A percentile compares a stretch with the other conserved stretches of the same genome.
These are phyloP conservation scores for Montipora capricornis DNA, from an alignment of 64 coral and sea anemone species.

Conservation along the genomic window DNA sequence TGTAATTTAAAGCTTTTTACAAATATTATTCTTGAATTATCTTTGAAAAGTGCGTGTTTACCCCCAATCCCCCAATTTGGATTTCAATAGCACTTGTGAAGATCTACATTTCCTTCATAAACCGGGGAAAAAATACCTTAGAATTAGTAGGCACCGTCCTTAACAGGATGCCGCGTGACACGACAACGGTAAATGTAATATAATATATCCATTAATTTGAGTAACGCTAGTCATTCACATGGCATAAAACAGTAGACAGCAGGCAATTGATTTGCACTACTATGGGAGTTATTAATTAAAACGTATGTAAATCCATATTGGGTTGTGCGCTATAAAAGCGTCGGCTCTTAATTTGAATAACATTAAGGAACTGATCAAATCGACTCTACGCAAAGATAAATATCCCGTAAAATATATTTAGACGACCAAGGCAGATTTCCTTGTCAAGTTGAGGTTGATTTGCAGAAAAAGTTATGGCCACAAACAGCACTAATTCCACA, in stretches of 20 bases:
- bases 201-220: not conserved
- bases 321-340: not conserved
- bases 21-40: no score
- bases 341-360: not conserved
- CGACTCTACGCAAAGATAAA: not conserved
- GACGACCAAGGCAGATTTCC: not conserved
- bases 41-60: no score
- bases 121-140: no score
- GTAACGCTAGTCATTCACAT: no score
- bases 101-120: no score
- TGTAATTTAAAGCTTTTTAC: no score
- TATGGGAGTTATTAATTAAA: slow-evolving; percentile 4
- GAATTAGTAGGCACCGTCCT: no score
- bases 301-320: not conserved
- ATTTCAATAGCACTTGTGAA: no score
- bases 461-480: not conserved
- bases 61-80: no score
- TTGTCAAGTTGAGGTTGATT: not conserved
- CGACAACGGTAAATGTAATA: not conserved
- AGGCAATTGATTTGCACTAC: not conserved
- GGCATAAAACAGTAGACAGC: no score
- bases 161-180: not conserved
- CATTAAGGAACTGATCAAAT: not conserved
- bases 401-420: not conserved
- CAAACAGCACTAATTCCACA: not conserved